A percentile compares a stretch with the other conserved stretches of the same genome.
Conservation (phyloP, 2,797 vertebrate species). For the Mormyrus proboscirostris region DNA sequence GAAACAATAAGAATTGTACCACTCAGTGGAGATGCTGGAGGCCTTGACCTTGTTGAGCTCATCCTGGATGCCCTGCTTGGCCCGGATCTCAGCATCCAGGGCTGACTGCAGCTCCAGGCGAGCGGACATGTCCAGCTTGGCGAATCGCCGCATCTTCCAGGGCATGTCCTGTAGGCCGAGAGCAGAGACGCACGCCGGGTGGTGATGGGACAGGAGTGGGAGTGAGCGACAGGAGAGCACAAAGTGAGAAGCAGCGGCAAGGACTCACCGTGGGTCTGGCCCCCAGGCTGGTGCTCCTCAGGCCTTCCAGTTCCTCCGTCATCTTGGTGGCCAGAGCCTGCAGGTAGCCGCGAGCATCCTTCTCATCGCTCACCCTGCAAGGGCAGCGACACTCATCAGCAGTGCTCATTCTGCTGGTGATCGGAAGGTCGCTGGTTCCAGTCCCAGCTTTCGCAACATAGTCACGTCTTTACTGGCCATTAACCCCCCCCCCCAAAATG, state of each 20-base stretch:
- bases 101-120: constrained; percentile 94
- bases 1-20: constrained; percentile 56
- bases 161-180: constrained; percentile 81
- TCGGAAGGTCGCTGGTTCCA: not conserved
- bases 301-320: constrained; percentile 92
- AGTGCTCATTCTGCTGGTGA: not conserved
- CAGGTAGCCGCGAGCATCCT: constrained; percentile 93
- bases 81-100: constrained; percentile 93
- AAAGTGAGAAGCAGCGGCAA: not conserved
- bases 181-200: not conserved
- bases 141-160: constrained; percentile 97
- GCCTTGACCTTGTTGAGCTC: constrained; percentile 95
- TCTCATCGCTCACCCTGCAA: constrained; percentile 94
- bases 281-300: constrained; percentile 90
- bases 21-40: constrained; percentile 85
- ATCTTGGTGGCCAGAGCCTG: constrained; percentile 97
- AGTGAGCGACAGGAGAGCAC: not conserved
- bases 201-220: not conserved
- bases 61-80: constrained; percentile 93
- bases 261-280: constrained; percentile 82
- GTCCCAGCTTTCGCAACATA: not conserved
- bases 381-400: not conserved
- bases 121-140: constrained; percentile 98
- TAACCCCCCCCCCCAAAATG: not conserved
- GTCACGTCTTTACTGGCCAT: not conserved